A percentile compares a stretch with the other conserved stretches of the same genome.
Conservation (phyloP, 2,888 invertebrate species). For the Mythimna impura region DNA sequence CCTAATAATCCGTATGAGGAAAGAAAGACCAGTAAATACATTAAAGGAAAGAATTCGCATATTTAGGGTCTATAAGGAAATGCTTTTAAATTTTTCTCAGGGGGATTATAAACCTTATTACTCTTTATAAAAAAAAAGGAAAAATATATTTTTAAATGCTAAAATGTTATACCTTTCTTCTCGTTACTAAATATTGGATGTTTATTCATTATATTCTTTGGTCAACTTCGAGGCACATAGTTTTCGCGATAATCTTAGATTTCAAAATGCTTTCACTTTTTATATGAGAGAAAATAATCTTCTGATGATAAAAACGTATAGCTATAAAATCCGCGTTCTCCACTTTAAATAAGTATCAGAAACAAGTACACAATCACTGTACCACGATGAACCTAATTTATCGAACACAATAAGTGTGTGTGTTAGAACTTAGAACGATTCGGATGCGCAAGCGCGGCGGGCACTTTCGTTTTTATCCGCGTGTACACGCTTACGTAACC, state of each 20-base stretch:
- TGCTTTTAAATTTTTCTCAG: conserved; percentile 10
- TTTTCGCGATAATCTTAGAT: neutral
- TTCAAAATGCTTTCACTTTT: conserved; percentile 8
- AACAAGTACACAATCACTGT: conserved; percentile 26
- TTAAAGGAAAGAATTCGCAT: neutral
- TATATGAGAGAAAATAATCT: neutral
- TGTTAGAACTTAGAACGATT: conserved; percentile 54
- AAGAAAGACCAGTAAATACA: neutral
- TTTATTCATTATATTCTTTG: neutral
- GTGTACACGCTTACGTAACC: conserved; percentile 53
- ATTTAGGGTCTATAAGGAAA: conserved; percentile 10
- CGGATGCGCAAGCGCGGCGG: conserved; percentile 62
- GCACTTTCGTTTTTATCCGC: conserved; percentile 64
- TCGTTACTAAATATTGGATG: neutral
- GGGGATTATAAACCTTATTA: conserved; percentile 1
- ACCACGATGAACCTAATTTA: conserved; percentile 37
- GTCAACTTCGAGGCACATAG: neutral
- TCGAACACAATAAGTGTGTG: conserved; percentile 57
- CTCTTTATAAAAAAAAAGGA: conserved; percentile 11
- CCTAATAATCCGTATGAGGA: conserved; percentile 6
- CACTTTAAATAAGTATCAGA: conserved; percentile 10
- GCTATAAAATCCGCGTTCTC: conserved; percentile 16
- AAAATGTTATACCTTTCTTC: neutral
- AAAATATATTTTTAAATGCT: neutral
- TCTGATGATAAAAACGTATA: conserved; percentile 16